Conservation (phyloP, 2,888 invertebrate species). For the Physocephala rufipes region DNA sequence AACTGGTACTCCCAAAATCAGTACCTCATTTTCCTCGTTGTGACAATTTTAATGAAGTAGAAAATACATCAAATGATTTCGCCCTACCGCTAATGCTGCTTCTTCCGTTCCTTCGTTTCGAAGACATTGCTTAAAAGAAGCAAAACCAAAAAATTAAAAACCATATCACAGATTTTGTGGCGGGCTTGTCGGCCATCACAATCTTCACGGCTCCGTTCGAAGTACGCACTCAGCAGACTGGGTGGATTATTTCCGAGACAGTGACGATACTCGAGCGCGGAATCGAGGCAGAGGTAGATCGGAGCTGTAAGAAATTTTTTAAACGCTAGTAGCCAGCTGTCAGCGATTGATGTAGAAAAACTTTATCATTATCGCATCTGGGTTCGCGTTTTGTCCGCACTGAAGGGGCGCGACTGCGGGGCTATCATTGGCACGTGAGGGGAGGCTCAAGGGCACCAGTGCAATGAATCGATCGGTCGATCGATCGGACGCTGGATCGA, state of each 20-base stretch:
- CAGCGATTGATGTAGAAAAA: conserved; percentile 47
- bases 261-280: conserved; percentile 18
- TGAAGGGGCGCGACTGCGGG: background rate
- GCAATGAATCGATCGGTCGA: background rate
- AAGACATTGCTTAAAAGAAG: background rate
- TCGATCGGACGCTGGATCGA: conserved; percentile 18
- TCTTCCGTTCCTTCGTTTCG: conserved; percentile 30
- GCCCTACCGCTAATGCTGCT: conserved; percentile 6
- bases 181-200: conserved; percentile 31
- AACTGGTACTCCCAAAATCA: no score
- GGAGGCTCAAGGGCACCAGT: background rate
- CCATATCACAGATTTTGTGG: conserved; percentile 1
- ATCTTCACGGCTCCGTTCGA: conserved; percentile 39
- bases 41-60: conserved; percentile 33
- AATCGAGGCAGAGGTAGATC: no score
- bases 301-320: conserved; percentile 5
- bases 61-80: conserved; percentile 13
- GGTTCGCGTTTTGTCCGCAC: conserved; percentile 35
- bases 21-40: background rate
- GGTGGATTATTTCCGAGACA: conserved; percentile 19
- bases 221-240: conserved; percentile 38
- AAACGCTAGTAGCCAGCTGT: conserved; percentile 44
- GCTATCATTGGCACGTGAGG: background rate
- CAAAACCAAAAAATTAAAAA: background rate
- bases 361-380: conserved; percentile 47